Conservation (phyloP, 1,140 invertebrate genomes). For the Capitella teleta region DNA sequence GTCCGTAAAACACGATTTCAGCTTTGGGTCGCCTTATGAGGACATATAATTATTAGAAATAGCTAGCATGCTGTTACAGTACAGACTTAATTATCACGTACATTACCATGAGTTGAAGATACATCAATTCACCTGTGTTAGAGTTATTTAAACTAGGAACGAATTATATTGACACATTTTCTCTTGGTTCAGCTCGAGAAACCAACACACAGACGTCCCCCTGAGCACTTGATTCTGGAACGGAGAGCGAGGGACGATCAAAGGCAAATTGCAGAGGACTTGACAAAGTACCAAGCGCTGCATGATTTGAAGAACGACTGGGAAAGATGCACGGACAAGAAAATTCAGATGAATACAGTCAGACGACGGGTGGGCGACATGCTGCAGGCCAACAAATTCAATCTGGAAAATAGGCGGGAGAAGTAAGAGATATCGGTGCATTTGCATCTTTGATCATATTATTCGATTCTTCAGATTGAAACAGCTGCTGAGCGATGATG, state of each 20-base stretch:
- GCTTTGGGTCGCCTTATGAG: too few species aligned
- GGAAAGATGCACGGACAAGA: slow-evolving; percentile 31
- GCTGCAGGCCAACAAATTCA: slow-evolving; percentile 25
- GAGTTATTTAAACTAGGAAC: background rate
- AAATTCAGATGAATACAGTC: slow-evolving; percentile 25
- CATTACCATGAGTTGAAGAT: background rate
- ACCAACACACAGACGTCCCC: slow-evolving; percentile 24
- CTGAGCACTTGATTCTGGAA: slow-evolving; percentile 34
- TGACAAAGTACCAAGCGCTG: slow-evolving; percentile 24
- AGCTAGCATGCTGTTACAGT: too few species aligned
- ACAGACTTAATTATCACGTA: background rate
- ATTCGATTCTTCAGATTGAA: slow-evolving; percentile 21
- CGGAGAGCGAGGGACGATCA: slow-evolving; percentile 28
- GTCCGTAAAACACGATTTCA: too few species aligned
- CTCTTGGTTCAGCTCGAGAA: slow-evolving; percentile 25
- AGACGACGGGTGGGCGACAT: slow-evolving; percentile 23
- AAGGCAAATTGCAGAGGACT: slow-evolving; percentile 19
- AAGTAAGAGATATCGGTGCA: slow-evolving; percentile 17
- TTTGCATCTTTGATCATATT: background rate
- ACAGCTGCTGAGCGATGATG: slow-evolving; percentile 26
- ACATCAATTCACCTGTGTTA: background rate
- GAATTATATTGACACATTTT: slow-evolving; percentile 1
- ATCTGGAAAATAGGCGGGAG: slow-evolving; percentile 32
- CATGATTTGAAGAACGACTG: slow-evolving; percentile 37
- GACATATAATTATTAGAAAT: too few species aligned